phyloP scores from a whole-genome alignment of 2,888 invertebrate species.

The Tipula confusa region DNA sequence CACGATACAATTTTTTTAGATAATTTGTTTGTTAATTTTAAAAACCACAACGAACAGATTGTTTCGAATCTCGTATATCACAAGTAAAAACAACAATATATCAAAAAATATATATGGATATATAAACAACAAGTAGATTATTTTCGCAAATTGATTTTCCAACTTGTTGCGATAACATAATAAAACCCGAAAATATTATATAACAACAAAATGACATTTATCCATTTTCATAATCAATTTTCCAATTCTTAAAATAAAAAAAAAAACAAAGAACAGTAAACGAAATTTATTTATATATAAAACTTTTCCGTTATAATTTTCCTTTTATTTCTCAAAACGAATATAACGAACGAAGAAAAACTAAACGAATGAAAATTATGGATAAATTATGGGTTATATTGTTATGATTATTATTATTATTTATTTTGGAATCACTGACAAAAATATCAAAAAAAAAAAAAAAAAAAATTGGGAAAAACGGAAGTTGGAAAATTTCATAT shows the following conservation, averaged over 20 bases:
- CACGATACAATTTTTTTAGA: too few relatives aligned
- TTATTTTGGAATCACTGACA: neutral
- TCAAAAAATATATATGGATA: neutral
- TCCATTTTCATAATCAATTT: constrained; percentile 25
- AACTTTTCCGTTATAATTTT: constrained; percentile 15
- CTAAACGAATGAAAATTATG: neutral
- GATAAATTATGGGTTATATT: constrained; percentile 25
- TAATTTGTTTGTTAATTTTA: neutral
- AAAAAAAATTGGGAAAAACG: neutral
- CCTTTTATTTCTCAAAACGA: constrained; percentile 16
- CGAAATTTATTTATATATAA: neutral
- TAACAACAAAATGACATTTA: constrained; percentile 25
- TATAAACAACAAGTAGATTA: constrained; percentile 12
- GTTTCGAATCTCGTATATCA: neutral
- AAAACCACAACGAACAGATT: neutral
- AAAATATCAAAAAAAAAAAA: too few relatives aligned
- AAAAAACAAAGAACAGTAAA: neutral
- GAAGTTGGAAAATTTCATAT: constrained; percentile 20
- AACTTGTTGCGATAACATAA: constrained; percentile 12
- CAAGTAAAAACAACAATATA: neutral
- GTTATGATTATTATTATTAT: neutral
- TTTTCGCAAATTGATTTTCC: constrained; percentile 14
- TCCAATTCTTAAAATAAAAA: neutral
- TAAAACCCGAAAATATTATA: neutral
- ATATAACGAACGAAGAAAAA: neutral